Evolutionary conservation across 2,888 invertebrate genomes (phyloP).

Genomic region (Philaethria dido): DNA sequence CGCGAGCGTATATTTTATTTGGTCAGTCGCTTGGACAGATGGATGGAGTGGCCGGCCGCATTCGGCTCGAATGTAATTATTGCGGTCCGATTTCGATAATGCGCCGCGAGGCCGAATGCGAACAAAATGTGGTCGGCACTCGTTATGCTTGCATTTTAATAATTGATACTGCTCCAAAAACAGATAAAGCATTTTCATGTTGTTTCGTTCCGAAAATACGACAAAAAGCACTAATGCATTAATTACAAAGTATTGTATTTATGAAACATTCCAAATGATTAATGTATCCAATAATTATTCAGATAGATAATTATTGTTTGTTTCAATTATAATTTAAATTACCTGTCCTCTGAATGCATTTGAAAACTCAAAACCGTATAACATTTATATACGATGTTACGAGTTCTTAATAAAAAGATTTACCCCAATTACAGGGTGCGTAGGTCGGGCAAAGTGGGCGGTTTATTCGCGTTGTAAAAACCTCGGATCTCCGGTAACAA

Average conservation of each 20-base stretch:
- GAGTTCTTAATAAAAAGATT: conserved; percentile 66
- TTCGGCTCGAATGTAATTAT: conserved; percentile 80
- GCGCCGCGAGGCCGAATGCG: conserved; percentile 70
- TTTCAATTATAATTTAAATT: conserved; percentile 33
- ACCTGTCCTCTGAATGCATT: conserved; percentile 11
- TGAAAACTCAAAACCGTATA: conserved; percentile 21
- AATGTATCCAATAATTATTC: conserved; percentile 43
- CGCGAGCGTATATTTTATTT: conserved; percentile 67
- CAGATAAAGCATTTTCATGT: conserved; percentile 71
- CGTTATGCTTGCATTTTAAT: conserved; percentile 78
- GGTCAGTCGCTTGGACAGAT: conserved; percentile 69
- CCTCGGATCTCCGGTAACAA: conserved; percentile 72
- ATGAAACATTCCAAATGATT: conserved; percentile 42
- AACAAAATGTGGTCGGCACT: conserved; percentile 73
- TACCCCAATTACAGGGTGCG: conserved; percentile 72
- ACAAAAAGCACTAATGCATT: conserved; percentile 42
- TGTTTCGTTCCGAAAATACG: conserved; percentile 57
- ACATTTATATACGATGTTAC: conserved; percentile 28
- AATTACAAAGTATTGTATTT: conserved; percentile 42
- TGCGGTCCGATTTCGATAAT: conserved; percentile 81
- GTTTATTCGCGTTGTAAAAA: conserved; percentile 79
- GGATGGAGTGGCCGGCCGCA: conserved; percentile 67
- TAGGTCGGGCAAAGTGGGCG: conserved; percentile 61
- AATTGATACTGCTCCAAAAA: conserved; percentile 69
- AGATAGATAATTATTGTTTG: conserved; percentile 42